A percentile compares a stretch with the other conserved stretches of the same genome.
These are phyloP conservation scores for Xanthia icteritia DNA, from an alignment of 2,888 invertebrate species.

Conservation along the genomic window DNA sequence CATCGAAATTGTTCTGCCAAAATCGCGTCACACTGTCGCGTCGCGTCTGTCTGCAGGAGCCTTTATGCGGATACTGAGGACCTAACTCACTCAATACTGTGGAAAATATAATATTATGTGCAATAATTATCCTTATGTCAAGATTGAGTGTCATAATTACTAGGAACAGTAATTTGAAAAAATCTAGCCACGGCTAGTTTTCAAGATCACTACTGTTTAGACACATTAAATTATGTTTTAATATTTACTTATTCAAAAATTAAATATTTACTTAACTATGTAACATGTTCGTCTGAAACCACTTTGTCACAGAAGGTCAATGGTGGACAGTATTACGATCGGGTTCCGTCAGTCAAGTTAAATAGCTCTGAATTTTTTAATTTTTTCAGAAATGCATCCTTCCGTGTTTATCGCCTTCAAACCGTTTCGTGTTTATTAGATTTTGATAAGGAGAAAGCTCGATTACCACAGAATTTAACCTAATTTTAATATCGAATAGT, in stretches of 20 bases:
- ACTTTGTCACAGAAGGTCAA: slow-evolving; percentile 41
- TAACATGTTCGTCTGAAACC: slow-evolving; percentile 23
- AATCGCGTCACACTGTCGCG: no score
- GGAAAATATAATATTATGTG: neutral
- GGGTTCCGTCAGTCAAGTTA: slow-evolving; percentile 30
- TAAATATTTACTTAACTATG: slow-evolving; percentile 27
- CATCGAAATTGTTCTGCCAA: no score
- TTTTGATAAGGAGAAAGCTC: neutral
- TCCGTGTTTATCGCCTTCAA: neutral
- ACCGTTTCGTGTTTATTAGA: neutral
- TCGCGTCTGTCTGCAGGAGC: no score
- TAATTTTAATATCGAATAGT: neutral
- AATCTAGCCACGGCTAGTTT: neutral
- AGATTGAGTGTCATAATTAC: neutral
- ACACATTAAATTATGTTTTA: neutral
- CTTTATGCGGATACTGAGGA: neutral
- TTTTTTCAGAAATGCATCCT: neutral
- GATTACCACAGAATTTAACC: neutral
- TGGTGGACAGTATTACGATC: neutral
- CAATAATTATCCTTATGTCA: neutral
- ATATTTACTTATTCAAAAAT: slow-evolving; percentile 20
- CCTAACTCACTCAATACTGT: neutral
- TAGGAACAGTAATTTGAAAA: neutral
- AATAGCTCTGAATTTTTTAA: neutral
- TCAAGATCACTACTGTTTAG: slow-evolving; percentile 31